Base-by-base conservation (phyloP, 2,797 vertebrate species). In the Malacoctenus gilli region DNA sequence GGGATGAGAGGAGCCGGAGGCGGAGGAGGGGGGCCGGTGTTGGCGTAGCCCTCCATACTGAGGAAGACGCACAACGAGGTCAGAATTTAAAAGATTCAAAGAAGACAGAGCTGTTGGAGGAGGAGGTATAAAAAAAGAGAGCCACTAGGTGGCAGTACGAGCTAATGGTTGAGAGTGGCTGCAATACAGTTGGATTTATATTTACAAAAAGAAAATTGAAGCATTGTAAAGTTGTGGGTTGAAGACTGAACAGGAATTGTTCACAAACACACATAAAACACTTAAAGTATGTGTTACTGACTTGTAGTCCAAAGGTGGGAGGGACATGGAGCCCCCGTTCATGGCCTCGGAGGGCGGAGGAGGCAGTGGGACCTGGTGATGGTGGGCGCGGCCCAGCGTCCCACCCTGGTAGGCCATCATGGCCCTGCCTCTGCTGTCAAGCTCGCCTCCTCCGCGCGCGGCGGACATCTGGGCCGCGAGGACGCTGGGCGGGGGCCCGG, bases 301-400 rank as follows among this genome's bases (percentile, higher is more conserved):
- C 97, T 95, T 93, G 79, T 95, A 97, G 71, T 98, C 96, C 41
- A 92, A 70, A 2, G 95, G 90, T 41, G 91, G 91, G 51, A 92
- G 73, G 1, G 93, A 88, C 50, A 92, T 84, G 5, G 93, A 91
- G 72, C 93, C 92, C 55, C 93, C 92, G 4, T 96, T 92, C 84
- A 92, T 81, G 1, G 89, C 90, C 52, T 97, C 95, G 2, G 91
- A 77, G 68, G 93, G 92, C 2, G 95, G 95, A 21, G 96, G 95
- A 59, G 95, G 96, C 7, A 97, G 94, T 0, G 95, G 96, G 1
- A 94, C 94, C 32, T 88, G 86, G 36, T 99, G 89, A 67, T 98
- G 95, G 82, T 97, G 95, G 28, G 93, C 82, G 46, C 96, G 95
- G 28, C 94, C 96, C 67, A 97, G 87, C 11, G 95, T 95, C 72